Conservation (phyloP, 1,140 invertebrate genomes). For the Kradibia gibbosae region DNA sequence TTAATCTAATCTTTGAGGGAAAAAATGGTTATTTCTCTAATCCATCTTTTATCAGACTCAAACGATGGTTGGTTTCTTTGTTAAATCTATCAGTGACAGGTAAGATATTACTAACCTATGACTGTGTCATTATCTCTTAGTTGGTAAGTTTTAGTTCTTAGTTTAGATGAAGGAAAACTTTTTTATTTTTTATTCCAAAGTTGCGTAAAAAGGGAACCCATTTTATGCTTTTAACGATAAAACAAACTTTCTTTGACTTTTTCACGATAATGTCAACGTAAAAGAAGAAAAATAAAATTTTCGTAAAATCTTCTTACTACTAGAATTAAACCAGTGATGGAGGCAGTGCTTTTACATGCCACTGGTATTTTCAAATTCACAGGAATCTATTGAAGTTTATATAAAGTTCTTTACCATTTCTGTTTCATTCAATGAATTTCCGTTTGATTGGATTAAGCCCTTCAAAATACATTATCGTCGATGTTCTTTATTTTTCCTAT, state of each 20-base stretch:
- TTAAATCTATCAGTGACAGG: neutral
- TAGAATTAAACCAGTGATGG: constrained; percentile 6
- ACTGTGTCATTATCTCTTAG: constrained; percentile 63
- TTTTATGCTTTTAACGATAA: constrained; percentile 42
- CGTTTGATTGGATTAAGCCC: neutral
- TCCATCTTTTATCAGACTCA: too few species aligned
- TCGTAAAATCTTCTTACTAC: constrained; percentile 36
- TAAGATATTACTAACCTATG: neutral
- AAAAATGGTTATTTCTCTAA: too few species aligned
- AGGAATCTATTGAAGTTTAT: constrained; percentile 15
- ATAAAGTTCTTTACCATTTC: neutral
- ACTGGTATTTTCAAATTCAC: constrained; percentile 38
- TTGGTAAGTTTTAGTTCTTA: constrained; percentile 57
- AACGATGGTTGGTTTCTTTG: neutral
- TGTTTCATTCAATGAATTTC: constrained; percentile 23
- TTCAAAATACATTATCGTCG: neutral
- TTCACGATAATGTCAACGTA: constrained; percentile 40
- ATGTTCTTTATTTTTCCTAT: too few species aligned
- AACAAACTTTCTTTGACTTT: constrained; percentile 54
- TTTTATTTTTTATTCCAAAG: neutral
- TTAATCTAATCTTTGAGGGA: too few species aligned
- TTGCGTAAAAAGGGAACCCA: constrained; percentile 23
- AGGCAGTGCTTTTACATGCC: neutral
- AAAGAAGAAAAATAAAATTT: constrained; percentile 12
- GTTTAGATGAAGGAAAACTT: neutral